Evolutionary conservation across 2,888 invertebrate species (phyloP).

Genomic region (Agrotis exclamationis): DNA sequence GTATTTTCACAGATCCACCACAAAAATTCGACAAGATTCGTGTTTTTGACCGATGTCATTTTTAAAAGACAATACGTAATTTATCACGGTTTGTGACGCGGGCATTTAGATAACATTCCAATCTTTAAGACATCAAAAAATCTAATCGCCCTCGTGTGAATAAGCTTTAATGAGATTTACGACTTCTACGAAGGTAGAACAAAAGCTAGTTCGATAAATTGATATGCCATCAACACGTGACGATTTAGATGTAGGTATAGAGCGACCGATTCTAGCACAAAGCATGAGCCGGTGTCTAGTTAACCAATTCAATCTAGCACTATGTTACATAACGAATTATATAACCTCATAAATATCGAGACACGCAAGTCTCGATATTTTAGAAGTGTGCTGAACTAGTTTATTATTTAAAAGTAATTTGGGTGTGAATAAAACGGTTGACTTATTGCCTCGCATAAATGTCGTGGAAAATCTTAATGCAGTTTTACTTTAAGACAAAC

Average conservation of each 20-base stretch:
- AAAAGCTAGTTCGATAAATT: slow-evolving; percentile 4
- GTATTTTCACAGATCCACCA: too few species aligned
- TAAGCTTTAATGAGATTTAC: too few species aligned
- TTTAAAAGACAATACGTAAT: too few species aligned
- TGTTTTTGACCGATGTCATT: too few species aligned
- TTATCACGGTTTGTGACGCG: too few species aligned
- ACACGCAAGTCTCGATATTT: slow-evolving; percentile 39
- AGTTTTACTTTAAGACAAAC: neutral
- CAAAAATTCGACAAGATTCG: too few species aligned
- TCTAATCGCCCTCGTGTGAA: too few species aligned
- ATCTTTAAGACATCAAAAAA: too few species aligned
- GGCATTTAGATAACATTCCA: too few species aligned
- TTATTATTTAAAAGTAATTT: slow-evolving; percentile 19
- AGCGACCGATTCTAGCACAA: slow-evolving; percentile 65
- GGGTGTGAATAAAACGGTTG: slow-evolving; percentile 1
- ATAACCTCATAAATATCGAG: slow-evolving; percentile 40
- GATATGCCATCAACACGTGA: neutral
- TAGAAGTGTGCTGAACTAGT: slow-evolving; percentile 19
- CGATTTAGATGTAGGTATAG: slow-evolving; percentile 63
- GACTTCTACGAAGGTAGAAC: too few species aligned
- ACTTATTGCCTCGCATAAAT: slow-evolving; percentile 1
- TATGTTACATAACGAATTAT: slow-evolving; percentile 33
- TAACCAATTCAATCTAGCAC: slow-evolving; percentile 62
- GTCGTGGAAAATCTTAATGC: neutral
- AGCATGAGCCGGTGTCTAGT: slow-evolving; percentile 67